Evolutionary conservation across 1,140 invertebrate species (phyloP).

Genomic region (Berghia stephanieae): DNA sequence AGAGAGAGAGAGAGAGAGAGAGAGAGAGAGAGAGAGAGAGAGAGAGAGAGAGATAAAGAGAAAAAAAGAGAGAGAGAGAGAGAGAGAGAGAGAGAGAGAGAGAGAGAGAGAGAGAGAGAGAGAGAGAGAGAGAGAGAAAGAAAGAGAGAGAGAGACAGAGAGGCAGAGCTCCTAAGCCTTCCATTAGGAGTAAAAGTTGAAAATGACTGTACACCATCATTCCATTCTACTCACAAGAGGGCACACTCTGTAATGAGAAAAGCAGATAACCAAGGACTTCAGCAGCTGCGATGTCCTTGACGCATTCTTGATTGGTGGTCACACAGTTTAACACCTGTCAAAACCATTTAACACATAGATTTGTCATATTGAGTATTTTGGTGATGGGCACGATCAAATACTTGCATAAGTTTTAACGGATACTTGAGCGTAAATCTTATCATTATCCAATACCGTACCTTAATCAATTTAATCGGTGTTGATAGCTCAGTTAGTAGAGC

Average conservation of each 20-base stretch:
- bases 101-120: not conserved
- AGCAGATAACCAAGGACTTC: slow-evolving; percentile 86
- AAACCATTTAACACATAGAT: no score
- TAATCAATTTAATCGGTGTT: no score
- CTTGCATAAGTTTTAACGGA: no score
- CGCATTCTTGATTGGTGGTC: slow-evolving; percentile 90
- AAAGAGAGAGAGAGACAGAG: not conserved
- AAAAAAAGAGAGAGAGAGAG: slow-evolving; percentile 10
- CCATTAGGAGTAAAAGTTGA: not conserved
- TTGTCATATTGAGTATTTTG: no score
- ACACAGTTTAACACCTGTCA: slow-evolving; percentile 79
- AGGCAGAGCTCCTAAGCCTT: not conserved
- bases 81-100: slow-evolving; percentile 19
- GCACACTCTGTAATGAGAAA: slow-evolving; percentile 78
- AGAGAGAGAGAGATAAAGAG: no score
- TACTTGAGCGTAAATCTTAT: no score
- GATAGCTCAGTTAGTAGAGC: no score
- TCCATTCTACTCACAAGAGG: slow-evolving; percentile 69
- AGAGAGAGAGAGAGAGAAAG: not conserved
- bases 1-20: not conserved
- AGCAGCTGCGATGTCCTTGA: slow-evolving; percentile 90
- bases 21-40: slow-evolving; percentile 19
- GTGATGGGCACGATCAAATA: no score
- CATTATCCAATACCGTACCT: no score
- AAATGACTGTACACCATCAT: no score